Evolutionary conservation across 1,140 invertebrate species (phyloP), one percentile per base, ranked within the genome.

Genomic region (Forficula auricularia): DNA sequence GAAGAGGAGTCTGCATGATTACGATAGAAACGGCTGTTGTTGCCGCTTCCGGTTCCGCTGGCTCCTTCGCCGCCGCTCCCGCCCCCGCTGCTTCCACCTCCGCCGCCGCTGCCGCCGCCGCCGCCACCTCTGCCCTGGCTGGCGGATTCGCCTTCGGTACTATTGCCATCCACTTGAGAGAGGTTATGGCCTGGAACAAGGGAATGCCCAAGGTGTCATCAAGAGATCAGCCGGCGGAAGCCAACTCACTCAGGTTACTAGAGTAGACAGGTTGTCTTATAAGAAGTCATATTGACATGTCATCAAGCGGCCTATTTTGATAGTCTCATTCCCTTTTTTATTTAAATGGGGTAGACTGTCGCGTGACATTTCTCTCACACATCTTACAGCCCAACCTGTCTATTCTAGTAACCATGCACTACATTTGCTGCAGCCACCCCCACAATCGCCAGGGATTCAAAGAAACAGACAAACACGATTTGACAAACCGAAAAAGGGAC

Each of bases 131-230:
- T 75, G 48, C 77, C 73, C 38, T 70, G 62, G 43, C 63, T 66
- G 48, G 73, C 67, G 36, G 72, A 73, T 50, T 87, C 84, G 40
- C 82, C 84, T 54, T 82, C 80, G 40, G 82, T 73, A 58, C 82
- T 87, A 66, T 79, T 83, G 45, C 77, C 81, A 58, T 89, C 85
- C 50, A 73, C 79, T 61, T 85, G 80, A 53, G 82, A 84, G 72
- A 86, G 71, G 70, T 86, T 86, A 71, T 87, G 83, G 71, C 84
- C 84, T 85, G 54, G 32, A 51, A 35, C 31, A 40, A 14, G 10
- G 31, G 14, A 32, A 22, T 18, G 30, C 18, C 22, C 36, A 32
- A 34, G 44, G 44, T 32, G 39, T 34, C 3, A 36, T 22, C n/a
- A 45, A 47, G 8, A 4, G 7, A 18, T 47, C 42, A 9, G 33